phyloP scores from a whole-genome alignment of 2,888 invertebrate species.

The Dermolepida albohirtum region DNA sequence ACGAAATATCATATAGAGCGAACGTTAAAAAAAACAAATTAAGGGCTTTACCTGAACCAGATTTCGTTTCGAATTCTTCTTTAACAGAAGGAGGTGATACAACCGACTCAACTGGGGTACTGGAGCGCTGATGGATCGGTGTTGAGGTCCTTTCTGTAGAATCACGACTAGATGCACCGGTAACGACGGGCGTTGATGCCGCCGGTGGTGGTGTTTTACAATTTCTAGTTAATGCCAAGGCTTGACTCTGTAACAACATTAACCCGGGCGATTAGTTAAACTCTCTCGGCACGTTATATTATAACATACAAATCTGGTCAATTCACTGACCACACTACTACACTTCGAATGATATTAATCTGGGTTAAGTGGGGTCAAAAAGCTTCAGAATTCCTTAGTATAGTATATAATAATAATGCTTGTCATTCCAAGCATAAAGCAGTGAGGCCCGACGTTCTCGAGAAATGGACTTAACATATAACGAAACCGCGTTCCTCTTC shows the following conservation, averaged over 20 bases:
- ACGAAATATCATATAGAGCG: slow-evolving; percentile 31
- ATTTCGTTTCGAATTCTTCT: slow-evolving; percentile 74
- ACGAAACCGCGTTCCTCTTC: neutral
- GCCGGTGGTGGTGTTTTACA: slow-evolving; percentile 64
- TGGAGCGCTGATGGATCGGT: slow-evolving; percentile 61
- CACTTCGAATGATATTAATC: slow-evolving; percentile 70
- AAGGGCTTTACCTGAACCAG: slow-evolving; percentile 53
- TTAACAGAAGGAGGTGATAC: slow-evolving; percentile 72
- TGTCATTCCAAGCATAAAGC: slow-evolving; percentile 32
- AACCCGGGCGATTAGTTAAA: slow-evolving; percentile 28
- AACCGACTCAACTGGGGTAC: slow-evolving; percentile 66
- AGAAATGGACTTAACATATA: slow-evolving; percentile 36
- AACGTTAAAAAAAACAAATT: slow-evolving; percentile 3
- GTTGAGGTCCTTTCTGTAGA: slow-evolving; percentile 67
- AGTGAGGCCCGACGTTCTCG: slow-evolving; percentile 35
- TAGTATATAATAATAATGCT: slow-evolving; percentile 30
- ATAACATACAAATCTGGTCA: slow-evolving; percentile 57
- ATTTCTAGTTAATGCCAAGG: slow-evolving; percentile 73
- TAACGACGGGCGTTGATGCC: slow-evolving; percentile 55
- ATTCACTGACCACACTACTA: slow-evolving; percentile 53
- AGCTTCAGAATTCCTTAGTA: slow-evolving; percentile 76
- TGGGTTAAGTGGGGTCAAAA: slow-evolving; percentile 82
- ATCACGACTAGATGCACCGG: slow-evolving; percentile 65
- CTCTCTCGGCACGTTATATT: slow-evolving; percentile 12
- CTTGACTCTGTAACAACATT: slow-evolving; percentile 70